Evolutionary conservation across 2,113 vertebrate species (phyloP), one percentile per base, ranked within the genome.

Genomic region (Chloroceryle aenea): DNA sequence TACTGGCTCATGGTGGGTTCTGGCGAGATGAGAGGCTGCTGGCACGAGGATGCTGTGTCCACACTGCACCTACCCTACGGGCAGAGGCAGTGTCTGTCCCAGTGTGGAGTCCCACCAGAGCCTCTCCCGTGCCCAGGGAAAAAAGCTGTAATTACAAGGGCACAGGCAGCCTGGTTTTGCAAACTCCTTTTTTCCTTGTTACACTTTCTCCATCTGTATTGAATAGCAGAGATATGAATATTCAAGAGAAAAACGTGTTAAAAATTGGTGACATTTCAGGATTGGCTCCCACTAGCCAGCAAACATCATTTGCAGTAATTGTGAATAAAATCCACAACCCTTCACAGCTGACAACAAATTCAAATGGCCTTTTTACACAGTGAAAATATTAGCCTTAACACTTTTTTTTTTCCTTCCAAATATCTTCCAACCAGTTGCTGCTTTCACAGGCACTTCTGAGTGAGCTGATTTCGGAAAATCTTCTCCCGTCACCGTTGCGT

Each of bases 361-460:
- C 96, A 96, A 88, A 81, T 77, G 96, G 88, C 93, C 92, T 94
- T 93, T 94, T 90, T 90, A 47, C 92, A 83, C 83, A 84, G 52
- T 72, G 93, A 96, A 96, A 96, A 94, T 90, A 94, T 96, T 96
- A 95, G 55, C 92, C 90, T 95, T 94, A 87, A 96, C 94, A 82
- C 95, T n/a, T 92, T 20, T 48, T 74, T 38, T 38, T 25, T 26
- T 26, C 8, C 90, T 20, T 27, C 18, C 9, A 21, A 45, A 48
- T 66, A 36, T 93, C 73, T 86, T 84, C 93, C 92, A 94, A 93
- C 85, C 72, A 69, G 90, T 93, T 96, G 88, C 93, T 95, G 96
- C 95, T 95, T 95, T 91, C 90, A 71, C 92, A 84, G 83, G 85
- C 93, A 67, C 78, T 79, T 93, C 92, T 0, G 34, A 95, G 79